Evolutionary conservation across 2,888 invertebrate species (phyloP), one percentile per base, ranked within the genome.

Genomic region (Orthonevra nobilis): DNA sequence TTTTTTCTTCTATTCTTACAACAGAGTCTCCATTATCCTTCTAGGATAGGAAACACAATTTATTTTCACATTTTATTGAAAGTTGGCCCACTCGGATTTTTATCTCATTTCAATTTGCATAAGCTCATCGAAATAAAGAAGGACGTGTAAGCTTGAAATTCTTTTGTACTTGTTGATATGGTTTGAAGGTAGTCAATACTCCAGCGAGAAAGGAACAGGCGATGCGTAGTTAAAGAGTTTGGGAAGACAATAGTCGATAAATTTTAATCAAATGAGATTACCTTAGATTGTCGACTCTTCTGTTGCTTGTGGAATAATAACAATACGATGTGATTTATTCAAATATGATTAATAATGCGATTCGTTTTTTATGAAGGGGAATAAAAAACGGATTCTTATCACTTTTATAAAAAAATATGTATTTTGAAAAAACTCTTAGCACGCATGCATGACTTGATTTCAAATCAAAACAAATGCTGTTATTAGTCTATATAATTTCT

Each of bases 31-130:
- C 23, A 3, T 5, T 23, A 23, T 14, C 38, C 20, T 28, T n/a
- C n/a, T n/a, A n/a, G n/a, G 26, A 15, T 28, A 12, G 9, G 14
- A 3, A 14, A 28, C 12, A 19, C 46, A 46, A 46, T 46, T 46
- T 46, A 46, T 28, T 28, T 46, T 46, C 46, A 46, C n/a, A 46
- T 46, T 46, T 46, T 46, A 46, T 46, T 28, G 46, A 28, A 28
- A 14, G 15, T 28, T 26, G 26, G 46, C n/a, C 23, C 23, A 44
- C 23, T 28, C 46, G 3, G 46, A 46, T 46, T 46, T 46, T 28
- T 46, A n/a, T 46, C 28, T 15, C n/a, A 26, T 28, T 46, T 46
- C 46, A 46, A 46, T 46, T 46, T 46, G 46, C 46, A 46, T 46
- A 46, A 46, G 28, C 28, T 15, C 28, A 46, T 23, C 7, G 28